Percentiles rank a stretch among this genome's conserved stretches.
These are phyloP conservation scores for Sturnus vulgaris DNA, from an alignment of 2,113 vertebrate species.

Conservation along the genomic window DNA sequence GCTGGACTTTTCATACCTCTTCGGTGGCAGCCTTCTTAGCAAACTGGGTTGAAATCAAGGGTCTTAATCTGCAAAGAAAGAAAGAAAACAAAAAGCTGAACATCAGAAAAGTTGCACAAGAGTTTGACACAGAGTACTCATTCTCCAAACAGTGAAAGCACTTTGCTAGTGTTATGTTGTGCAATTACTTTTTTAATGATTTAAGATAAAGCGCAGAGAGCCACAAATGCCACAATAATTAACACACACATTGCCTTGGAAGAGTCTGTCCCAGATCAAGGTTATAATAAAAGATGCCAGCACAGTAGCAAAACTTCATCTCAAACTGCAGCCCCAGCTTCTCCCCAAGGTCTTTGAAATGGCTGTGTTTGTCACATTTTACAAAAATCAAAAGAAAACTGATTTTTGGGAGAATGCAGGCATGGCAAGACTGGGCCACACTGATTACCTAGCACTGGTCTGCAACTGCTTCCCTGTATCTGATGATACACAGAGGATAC, in stretches of 20 bases:
- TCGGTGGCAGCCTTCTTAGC: constrained; percentile 81
- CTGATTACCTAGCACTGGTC: background rate
- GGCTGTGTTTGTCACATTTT: background rate
- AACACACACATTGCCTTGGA: background rate
- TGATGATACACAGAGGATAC: background rate
- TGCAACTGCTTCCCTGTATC: background rate
- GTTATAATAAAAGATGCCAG: background rate
- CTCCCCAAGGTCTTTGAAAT: background rate
- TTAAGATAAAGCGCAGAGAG: background rate
- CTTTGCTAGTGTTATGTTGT: background rate
- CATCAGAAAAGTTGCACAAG: background rate
- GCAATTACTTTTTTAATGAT: background rate
- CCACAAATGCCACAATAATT: background rate
- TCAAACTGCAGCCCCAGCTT: background rate
- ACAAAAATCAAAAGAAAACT: background rate
- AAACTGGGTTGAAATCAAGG: constrained; percentile 78
- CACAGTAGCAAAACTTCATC: background rate
- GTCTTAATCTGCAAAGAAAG: constrained; percentile 78
- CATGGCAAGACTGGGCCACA: background rate
- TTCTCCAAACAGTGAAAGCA: background rate
- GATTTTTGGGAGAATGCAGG: background rate
- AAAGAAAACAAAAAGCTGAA: background rate
- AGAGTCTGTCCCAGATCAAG: background rate
- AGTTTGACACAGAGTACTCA: background rate
- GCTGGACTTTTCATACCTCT: constrained; percentile 73